phyloP scores from a whole-genome alignment of 1,140 invertebrate genomes.

The Cryptotermes secundus region DNA sequence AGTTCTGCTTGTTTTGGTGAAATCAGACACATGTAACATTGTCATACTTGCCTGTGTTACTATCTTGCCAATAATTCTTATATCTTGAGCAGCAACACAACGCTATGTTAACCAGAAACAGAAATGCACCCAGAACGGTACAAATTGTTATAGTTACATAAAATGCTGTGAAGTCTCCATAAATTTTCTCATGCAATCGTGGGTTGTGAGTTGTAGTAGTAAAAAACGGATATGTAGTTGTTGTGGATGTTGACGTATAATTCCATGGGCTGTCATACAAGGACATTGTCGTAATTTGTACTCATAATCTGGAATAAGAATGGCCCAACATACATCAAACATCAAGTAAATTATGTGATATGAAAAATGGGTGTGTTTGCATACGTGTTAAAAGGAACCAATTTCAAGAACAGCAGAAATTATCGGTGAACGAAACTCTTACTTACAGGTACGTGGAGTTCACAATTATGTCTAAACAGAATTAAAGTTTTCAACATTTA shows the following conservation, averaged over 20 bases:
- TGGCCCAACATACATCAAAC: no score
- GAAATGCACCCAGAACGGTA: conserved; percentile 63
- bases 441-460: no score
- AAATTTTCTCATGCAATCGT: conserved; percentile 45
- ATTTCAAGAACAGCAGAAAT: no score
- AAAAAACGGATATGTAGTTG: not conserved
- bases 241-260: not conserved
- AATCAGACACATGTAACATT: no score
- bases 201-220: not conserved
- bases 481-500: no score
- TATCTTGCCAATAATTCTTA: conserved; percentile 76
- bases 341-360: no score
- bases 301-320: not conserved
- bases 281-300: not conserved
- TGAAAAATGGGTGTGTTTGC: no score
- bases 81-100: conserved; percentile 78
- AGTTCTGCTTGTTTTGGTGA: no score
- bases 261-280: not conserved
- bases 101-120: conserved; percentile 73
- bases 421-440: no score
- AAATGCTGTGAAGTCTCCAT: conserved; percentile 69
- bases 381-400: no score
- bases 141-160: conserved; percentile 77
- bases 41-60: conserved; percentile 67
- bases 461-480: no score